phyloP scores from a whole-genome alignment of 1,140 invertebrate genomes.

The Papilio dardanus region DNA sequence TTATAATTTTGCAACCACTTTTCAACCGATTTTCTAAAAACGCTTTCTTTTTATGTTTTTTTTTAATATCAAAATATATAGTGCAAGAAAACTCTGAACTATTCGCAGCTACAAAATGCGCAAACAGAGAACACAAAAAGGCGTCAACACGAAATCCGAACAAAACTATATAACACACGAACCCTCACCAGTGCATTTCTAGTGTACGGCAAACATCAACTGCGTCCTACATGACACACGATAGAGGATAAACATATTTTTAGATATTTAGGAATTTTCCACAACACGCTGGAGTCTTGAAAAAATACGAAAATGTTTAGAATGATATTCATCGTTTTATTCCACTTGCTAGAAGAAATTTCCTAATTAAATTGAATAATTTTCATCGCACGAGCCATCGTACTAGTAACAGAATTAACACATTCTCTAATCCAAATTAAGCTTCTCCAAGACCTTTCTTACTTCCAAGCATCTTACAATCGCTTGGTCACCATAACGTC shows the following conservation, averaged over 20 bases:
- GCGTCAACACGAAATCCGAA: not conserved
- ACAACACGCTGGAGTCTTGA: not conserved
- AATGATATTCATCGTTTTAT: not conserved
- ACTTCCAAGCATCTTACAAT: not conserved
- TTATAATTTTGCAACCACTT: no score
- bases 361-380: no score
- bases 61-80: not conserved
- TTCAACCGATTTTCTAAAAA: no score
- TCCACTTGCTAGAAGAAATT: no score
- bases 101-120: not conserved
- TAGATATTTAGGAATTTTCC: not conserved
- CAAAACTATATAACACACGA: constrained; percentile 3
- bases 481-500: not conserved
- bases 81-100: not conserved
- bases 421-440: no score
- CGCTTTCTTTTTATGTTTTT: no score
- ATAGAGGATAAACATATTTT: not conserved
- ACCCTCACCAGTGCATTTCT: not conserved
- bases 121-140: not conserved
- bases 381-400: no score
- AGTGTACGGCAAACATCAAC: not conserved
- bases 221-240: not conserved
- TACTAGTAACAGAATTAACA: no score
- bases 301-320: not conserved
- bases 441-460: no score